Evolutionary conservation across 2,888 invertebrate species (phyloP), one percentile per base, ranked within the genome.

Genomic region (Argynnis bischoffii): DNA sequence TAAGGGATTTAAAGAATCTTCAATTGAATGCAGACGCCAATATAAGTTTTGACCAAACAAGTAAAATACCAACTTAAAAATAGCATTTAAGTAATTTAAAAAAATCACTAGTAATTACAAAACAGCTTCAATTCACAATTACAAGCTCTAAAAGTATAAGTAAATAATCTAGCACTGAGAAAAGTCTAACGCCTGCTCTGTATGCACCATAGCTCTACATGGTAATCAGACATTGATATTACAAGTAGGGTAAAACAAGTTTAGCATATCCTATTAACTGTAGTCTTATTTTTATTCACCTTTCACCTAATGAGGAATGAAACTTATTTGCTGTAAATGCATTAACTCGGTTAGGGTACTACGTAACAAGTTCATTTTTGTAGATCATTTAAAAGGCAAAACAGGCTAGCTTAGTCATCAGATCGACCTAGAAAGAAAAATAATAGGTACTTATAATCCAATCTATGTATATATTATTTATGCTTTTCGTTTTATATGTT

Each of bases 211-310:
- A 63, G 51, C 67, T 64, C 41, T 72, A 72, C 63, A 72, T 69
- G 74, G 74, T 64, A 70, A 61, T 64, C 57, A 75, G 74, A 35
- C 75, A 74, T 75, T 75, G 72, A 70, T 67, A 69, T 63, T 70
- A 70, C 70, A 72, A 70, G 72, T 71, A 75, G 69, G 75, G 71
- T 67, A 69, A 71, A 70, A 74, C 73, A 46, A 68, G 72, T 69
- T 75, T 72, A 75, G 71, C 74, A 75, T 74, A 75, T 69, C 60
- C 74, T 57, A 69, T 60, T 63, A 63, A 57, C 55, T 55, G 65
- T 59, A 67, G 69, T 50, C 56, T 66, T 69, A 73, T 75, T 74
- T 74, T 71, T 73, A 71, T 68, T 64, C 66, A 69, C 69, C 74
- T 72, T 75, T 69, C 72, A 67, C 75, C 72, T 70, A 75, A 71